A percentile compares a stretch with the other conserved stretches of the same genome.
Evolutionary conservation across 35 echinoderm and acorn worm species (phyloP).

Genomic region (Apostichopus japonicus): DNA sequence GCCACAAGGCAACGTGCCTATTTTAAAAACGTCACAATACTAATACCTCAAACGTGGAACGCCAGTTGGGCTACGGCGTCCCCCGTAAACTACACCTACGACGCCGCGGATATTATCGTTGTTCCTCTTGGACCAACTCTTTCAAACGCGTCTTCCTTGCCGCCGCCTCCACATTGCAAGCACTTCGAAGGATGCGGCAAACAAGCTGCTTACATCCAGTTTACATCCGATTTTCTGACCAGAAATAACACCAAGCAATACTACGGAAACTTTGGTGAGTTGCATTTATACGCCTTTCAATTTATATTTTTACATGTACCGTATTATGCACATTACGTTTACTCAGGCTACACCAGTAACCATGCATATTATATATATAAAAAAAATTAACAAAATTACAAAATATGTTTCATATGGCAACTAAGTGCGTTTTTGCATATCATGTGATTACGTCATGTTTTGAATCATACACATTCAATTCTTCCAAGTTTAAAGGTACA

Average conservation of each 20-base stretch:
- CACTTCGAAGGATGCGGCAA: slow-evolving; percentile 84
- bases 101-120: slow-evolving; percentile 81
- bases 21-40: slow-evolving; percentile 80
- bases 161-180: slow-evolving; percentile 70
- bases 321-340: no score
- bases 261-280: slow-evolving; percentile 82
- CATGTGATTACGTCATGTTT: no score
- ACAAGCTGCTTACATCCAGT: slow-evolving; percentile 75
- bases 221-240: slow-evolving; percentile 66
- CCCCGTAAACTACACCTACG: slow-evolving; percentile 66
- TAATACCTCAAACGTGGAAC: slow-evolving; percentile 80
- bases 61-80: slow-evolving; percentile 28
- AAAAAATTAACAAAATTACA: no score
- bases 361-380: no score
- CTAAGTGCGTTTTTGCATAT: no score
- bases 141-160: neutral
- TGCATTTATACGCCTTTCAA: no score
- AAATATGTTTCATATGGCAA: no score
- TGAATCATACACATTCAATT: no score
- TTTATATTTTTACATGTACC: no score
- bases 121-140: slow-evolving; percentile 47
- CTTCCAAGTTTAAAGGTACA: no score
- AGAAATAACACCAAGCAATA: slow-evolving; percentile 33
- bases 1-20: slow-evolving; percentile 71
- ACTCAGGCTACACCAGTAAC: no score